Evolutionary conservation across 2,797 vertebrate species (phyloP), one percentile per base, ranked within the genome.

Genomic region (Halcyon leucocephala): DNA sequence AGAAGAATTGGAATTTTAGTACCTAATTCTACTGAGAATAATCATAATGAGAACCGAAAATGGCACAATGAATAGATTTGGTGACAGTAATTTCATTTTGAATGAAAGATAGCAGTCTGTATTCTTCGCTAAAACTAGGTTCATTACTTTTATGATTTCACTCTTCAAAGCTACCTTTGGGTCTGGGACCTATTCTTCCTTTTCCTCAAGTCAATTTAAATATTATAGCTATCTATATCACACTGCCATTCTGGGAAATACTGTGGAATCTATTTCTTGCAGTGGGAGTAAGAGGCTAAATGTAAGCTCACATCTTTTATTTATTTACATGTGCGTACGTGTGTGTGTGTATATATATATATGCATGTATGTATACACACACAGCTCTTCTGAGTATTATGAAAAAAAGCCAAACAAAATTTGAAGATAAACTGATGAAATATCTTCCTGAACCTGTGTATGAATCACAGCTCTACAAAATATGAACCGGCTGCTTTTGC

Each of bases 91-190:
- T 97, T 96, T 91, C 39, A 86, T 92, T 90, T 57, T 94, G 90
- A 97, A 89, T 93, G 82, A 91, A 86, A 94, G 71, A 94, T 84
- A 86, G 83, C 41, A 82, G 54, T 88, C 93, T 90, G 55, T 88
- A 82, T 94, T 95, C 72, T 48, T 82, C 86, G 77, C 81, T 95
- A 94, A 95, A 97, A 84, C 81, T 67, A 73, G 92, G 82, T 86
- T 92, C 94, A 95, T 97, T 97, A 94, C 72, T 92, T 96, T 97
- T 93, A 96, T 88, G 89, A 84, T 95, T 97, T 92, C 87, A 86
- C 65, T 97, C 66, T 82, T 93, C 76, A 90, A 89, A 94, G 42
- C 51, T 93, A 78, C 86, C 55, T 95, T 95, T 91, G 82, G 46
- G 51, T 85, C 39, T 86, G 57, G 49, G 77, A 80, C 52, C 60